phyloP scores from a whole-genome alignment of 2,888 invertebrate genomes.

The Chamaedrilus cognettii region DNA sequence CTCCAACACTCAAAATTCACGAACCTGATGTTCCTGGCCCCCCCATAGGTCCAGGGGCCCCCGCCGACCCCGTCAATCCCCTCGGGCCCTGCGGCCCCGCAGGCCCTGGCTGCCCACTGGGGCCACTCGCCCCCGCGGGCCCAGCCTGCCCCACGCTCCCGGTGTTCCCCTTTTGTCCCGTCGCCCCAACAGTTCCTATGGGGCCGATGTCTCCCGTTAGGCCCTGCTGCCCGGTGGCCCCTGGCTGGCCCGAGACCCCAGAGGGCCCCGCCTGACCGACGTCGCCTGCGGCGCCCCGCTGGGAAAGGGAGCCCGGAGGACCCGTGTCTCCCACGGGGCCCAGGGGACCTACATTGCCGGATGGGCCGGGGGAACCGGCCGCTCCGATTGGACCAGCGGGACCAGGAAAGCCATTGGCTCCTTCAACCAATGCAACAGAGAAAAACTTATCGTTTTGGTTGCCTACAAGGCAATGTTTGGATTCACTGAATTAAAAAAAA shows the following conservation, averaged over 20 bases:
- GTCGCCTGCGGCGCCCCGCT: conserved; percentile 22
- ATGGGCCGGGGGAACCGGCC: conserved; percentile 13
- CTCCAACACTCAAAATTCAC: too few species aligned
- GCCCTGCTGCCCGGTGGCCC: conserved; percentile 41
- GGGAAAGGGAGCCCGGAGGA: neutral
- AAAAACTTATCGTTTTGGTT: too few species aligned
- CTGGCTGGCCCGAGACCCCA: conserved; percentile 6
- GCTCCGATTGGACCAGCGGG: conserved; percentile 5
- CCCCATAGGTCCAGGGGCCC: neutral
- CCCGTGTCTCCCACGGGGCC: conserved; percentile 1
- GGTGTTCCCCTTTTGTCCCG: neutral
- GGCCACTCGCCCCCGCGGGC: conserved; percentile 36
- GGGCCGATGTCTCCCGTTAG: conserved; percentile 30
- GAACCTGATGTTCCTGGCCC: neutral
- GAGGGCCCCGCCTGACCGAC: conserved; percentile 17
- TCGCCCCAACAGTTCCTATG: conserved; percentile 64
- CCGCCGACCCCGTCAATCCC: neutral
- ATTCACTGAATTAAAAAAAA: too few species aligned
- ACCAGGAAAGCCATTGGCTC: conserved; percentile 25
- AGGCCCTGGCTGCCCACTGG: conserved; percentile 23
- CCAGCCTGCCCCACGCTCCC: conserved; percentile 18
- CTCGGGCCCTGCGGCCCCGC: neutral
- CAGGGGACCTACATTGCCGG: conserved; percentile 13
- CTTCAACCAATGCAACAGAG: too few species aligned
- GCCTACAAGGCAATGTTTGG: too few species aligned